These are phyloP conservation scores for Hecatera dysodea DNA, from an alignment of 2,888 invertebrate genomes.

Conservation along the genomic window DNA sequence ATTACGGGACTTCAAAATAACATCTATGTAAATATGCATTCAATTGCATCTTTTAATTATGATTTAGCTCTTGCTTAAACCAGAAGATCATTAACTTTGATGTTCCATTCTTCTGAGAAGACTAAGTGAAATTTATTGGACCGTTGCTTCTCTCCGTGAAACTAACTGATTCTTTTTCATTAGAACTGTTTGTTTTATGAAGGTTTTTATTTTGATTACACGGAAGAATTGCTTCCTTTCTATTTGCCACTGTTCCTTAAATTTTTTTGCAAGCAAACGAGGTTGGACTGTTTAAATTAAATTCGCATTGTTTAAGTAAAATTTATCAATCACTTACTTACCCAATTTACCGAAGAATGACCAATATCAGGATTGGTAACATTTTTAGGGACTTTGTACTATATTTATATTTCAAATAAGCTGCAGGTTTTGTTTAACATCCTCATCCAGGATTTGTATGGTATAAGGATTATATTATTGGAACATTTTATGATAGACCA, in stretches of 20 bases:
- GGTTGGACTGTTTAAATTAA: neutral
- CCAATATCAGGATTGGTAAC: neutral
- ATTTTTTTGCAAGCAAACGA: conserved; percentile 5
- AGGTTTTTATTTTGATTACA: conserved; percentile 29
- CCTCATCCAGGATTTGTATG: conserved; percentile 1
- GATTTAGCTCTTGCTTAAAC: conserved; percentile 19
- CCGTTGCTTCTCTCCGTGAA: conserved; percentile 27
- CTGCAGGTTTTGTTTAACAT: neutral
- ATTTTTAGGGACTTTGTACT: neutral
- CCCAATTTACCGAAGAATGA: neutral
- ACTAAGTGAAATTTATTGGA: conserved; percentile 56
- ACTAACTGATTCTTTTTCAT: conserved; percentile 26
- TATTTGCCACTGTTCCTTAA: conserved; percentile 1
- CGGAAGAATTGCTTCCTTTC: conserved; percentile 27
- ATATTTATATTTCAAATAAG: neutral
- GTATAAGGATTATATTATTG: neutral
- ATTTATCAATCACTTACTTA: too few relatives aligned
- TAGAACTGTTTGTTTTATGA: conserved; percentile 35
- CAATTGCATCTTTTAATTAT: conserved; percentile 28
- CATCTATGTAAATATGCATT: neutral
- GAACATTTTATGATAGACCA: neutral
- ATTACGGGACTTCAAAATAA: neutral
- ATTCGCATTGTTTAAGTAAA: too few relatives aligned
- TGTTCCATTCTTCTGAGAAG: conserved; percentile 39
- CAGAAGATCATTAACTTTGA: conserved; percentile 50